Percentiles rank a stretch among this genome's conserved stretches.
Evolutionary conservation across 2,113 vertebrate species (phyloP).

Genomic region (Cyphomyrus discorhynchus): DNA sequence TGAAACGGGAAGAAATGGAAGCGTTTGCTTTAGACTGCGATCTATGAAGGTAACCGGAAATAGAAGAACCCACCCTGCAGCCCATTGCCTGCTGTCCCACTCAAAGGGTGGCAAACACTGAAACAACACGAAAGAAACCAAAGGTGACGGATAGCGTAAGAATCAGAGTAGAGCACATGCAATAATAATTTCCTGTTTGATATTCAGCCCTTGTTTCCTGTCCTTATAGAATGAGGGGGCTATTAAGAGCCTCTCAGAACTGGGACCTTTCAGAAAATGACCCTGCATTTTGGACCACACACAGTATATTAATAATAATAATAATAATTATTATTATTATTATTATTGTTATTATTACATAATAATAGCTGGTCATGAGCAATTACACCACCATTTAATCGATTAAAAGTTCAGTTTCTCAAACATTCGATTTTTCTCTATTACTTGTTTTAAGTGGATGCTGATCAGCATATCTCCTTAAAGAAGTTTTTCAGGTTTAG

Average conservation of each 20-base stretch:
- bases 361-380: neutral
- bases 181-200: constrained; percentile 3
- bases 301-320: neutral
- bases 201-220: constrained; percentile 13
- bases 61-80: neutral
- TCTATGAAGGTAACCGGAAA: neutral
- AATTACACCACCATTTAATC: neutral
- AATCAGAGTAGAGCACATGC: neutral
- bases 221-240: neutral
- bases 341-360: neutral
- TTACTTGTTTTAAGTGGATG: neutral
- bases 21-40: neutral
- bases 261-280: neutral
- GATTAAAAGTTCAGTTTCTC: neutral
- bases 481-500: neutral
- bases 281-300: neutral
- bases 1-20: neutral
- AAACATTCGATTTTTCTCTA: neutral
- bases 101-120: neutral
- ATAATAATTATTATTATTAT: neutral
- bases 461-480: neutral
- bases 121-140: neutral
- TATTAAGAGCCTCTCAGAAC: neutral
- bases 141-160: neutral
- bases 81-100: neutral